These are phyloP conservation scores for Trilocha varians DNA, from an alignment of 2,888 invertebrate genomes.

Conservation along the genomic window DNA sequence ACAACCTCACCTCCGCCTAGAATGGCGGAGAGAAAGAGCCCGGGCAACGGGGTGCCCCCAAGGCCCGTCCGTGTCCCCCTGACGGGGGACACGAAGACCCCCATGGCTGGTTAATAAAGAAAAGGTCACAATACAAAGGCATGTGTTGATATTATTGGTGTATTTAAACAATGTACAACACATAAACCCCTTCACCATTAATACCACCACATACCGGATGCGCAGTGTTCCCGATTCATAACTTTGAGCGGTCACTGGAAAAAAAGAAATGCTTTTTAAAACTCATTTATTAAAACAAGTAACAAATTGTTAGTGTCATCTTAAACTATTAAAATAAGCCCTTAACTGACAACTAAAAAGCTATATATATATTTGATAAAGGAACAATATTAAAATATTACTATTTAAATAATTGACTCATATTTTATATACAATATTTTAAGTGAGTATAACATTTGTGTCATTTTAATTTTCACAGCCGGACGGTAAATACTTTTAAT, in stretches of 20 bases:
- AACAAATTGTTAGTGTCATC: not conserved
- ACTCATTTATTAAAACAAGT: not conserved
- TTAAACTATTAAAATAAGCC: not conserved
- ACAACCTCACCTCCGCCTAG: too few relatives aligned
- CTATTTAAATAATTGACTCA: too few relatives aligned
- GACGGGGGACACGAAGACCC: not conserved
- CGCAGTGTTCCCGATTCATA: conserved; percentile 19
- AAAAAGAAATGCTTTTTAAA: conserved; percentile 12
- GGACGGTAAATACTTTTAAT: too few relatives aligned
- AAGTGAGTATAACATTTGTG: too few relatives aligned
- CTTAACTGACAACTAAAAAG: too few relatives aligned
- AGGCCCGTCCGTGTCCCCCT: too few relatives aligned
- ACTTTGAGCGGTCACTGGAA: conserved; percentile 41
- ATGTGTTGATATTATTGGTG: conserved; percentile 23
- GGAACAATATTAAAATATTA: too few relatives aligned
- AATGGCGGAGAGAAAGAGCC: too few relatives aligned
- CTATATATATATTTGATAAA: too few relatives aligned
- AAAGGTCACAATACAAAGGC: conserved; percentile 7
- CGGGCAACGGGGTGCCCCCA: too few relatives aligned
- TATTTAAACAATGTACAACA: conserved; percentile 8
- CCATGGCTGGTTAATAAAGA: not conserved
- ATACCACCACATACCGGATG: conserved; percentile 26
- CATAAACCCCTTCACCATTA: conserved; percentile 20
- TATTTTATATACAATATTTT: too few relatives aligned
- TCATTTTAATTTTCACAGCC: too few relatives aligned